Conservation (phyloP, 2,797 vertebrate genomes). For the Tangara arthus region DNA sequence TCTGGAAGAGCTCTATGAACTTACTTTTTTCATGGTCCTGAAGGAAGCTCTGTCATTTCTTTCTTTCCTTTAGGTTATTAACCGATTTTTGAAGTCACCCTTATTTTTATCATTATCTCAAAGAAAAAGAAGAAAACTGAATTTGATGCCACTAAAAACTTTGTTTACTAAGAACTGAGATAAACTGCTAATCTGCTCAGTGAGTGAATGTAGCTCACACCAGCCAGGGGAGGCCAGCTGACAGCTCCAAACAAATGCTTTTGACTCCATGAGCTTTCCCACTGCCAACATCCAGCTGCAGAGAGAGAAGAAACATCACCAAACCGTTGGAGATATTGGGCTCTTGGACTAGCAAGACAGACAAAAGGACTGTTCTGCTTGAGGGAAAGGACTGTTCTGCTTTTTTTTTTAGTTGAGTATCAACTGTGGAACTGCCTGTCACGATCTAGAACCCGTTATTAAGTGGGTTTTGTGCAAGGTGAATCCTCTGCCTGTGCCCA, state of each 20-base stretch:
- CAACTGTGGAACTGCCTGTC: background rate
- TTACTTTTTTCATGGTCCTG: background rate
- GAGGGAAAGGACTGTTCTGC: background rate
- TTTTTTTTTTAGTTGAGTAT: background rate
- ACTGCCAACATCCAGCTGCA: background rate
- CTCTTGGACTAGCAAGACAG: background rate
- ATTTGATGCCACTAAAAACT: background rate
- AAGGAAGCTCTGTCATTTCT: background rate
- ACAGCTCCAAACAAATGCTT: background rate
- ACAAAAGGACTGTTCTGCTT: background rate
- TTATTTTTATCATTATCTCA: background rate
- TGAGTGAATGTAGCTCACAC: background rate
- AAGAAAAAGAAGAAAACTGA: background rate
- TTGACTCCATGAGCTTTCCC: background rate
- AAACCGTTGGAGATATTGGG: background rate
- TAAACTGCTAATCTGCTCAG: background rate
- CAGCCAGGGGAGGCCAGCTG: background rate
- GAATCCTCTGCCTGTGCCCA: background rate
- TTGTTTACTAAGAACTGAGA: background rate
- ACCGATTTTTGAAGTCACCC: background rate
- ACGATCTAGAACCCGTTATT: accelerated
- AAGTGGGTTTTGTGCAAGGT: background rate
- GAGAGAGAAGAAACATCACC: background rate
- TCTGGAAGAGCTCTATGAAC: background rate
- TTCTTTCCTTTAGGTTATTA: background rate